Percentiles rank a stretch among this genome's conserved stretches.
These are phyloP conservation scores for Dendrocincla tyrannina DNA, from an alignment of 2,797 vertebrate species.

Conservation along the genomic window DNA sequence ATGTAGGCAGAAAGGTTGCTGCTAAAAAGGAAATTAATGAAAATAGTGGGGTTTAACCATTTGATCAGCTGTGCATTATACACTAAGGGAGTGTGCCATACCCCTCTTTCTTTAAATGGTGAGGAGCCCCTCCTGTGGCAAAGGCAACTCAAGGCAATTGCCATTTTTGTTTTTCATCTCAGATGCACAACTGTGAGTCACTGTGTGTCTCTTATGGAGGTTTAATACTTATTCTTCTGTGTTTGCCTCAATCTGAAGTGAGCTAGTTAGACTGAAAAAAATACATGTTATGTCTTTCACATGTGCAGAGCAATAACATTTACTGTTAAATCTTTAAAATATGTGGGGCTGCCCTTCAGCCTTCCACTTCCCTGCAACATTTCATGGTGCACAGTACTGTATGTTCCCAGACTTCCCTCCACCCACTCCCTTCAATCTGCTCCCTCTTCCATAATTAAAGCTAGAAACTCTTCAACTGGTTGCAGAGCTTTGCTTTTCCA, in stretches of 20 bases:
- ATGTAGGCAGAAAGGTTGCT: background rate
- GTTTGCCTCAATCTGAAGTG: slow-evolving; percentile 41
- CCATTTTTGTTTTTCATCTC: background rate
- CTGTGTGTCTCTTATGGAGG: background rate
- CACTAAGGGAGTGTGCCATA: background rate
- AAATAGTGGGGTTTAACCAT: background rate
- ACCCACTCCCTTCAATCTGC: slow-evolving; percentile 66
- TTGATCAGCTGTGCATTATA: background rate
- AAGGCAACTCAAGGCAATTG: background rate
- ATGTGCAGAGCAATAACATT: slow-evolving; percentile 69
- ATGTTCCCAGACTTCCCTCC: slow-evolving; percentile 62
- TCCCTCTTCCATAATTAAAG: slow-evolving; percentile 49
- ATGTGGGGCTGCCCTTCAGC: slow-evolving; percentile 61
- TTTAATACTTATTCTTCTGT: slow-evolving; percentile 43
- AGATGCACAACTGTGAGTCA: slow-evolving; percentile 33
- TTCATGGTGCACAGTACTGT: slow-evolving; percentile 47
- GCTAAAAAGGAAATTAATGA: background rate
- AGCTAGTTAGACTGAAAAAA: slow-evolving; percentile 46
- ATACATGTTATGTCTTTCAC: slow-evolving; percentile 68
- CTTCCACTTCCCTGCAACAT: slow-evolving; percentile 45
- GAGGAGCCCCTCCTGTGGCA: background rate
- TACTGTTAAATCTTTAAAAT: slow-evolving; percentile 49
- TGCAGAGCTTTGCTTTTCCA: slow-evolving; percentile 54
- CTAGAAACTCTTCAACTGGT: slow-evolving; percentile 51
- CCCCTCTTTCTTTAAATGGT: background rate